Conservation (phyloP, 2,113 vertebrate genomes). For the Tiliqua scincoides region DNA sequence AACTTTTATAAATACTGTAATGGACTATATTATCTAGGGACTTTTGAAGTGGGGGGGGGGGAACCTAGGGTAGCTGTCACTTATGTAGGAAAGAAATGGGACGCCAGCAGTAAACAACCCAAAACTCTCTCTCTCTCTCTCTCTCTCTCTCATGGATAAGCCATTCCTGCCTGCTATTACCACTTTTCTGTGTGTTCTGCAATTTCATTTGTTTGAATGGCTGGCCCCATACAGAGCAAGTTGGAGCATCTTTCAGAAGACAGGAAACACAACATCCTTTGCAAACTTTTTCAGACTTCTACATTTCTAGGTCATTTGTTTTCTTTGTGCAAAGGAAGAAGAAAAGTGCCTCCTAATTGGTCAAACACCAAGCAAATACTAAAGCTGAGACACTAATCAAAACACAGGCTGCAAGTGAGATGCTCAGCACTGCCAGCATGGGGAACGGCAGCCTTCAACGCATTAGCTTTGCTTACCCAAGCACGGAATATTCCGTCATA, state of each 20-base stretch:
- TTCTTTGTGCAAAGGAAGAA: slow-evolving; percentile 1
- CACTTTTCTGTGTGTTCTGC: rapidly evolving
- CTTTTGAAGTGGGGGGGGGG: background rate
- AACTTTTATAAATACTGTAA: background rate
- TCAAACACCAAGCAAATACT: slow-evolving; percentile 24
- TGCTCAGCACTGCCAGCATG: background rate
- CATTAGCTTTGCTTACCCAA: background rate
- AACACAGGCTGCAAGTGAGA: background rate
- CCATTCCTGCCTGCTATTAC: background rate
- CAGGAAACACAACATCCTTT: background rate
- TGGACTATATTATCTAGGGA: background rate
- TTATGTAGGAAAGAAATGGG: background rate
- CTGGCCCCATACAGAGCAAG: rapidly evolving
- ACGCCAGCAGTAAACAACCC: background rate
- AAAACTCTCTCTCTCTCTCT: background rate
- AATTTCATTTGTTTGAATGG: background rate
- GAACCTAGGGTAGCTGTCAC: no score
- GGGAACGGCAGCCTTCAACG: background rate
- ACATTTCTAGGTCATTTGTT: background rate
- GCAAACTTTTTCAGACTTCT: background rate
- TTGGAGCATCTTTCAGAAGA: background rate
- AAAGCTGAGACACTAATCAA: slow-evolving; percentile 21
- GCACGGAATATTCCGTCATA: background rate
- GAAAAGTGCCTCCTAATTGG: background rate
- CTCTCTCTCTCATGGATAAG: background rate